Base-by-base conservation (phyloP, 2,888 invertebrate species). In the Scaptomyza cyrtandrae region DNA sequence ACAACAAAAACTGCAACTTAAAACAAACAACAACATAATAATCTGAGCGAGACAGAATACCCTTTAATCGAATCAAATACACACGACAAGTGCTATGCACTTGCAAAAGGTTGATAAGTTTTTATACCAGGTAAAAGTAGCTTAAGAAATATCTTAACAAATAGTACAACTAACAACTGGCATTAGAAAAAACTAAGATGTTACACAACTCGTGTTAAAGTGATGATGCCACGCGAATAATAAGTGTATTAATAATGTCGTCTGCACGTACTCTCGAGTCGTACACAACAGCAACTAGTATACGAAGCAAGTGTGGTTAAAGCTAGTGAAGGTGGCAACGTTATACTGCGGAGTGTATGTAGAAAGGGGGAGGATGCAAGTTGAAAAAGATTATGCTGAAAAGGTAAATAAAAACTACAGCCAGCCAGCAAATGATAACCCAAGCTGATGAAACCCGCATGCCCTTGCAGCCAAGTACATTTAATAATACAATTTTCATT, bases 381-480 rank as follows among this genome's bases (percentile, higher is more conserved):
- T 29, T 33, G 69, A 58, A 65, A 39, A 62, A 79, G 77, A 84
- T 88, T 81, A 71, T 74, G 68, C 55, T 72, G 87, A 75, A 74
- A 85, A 85, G 77, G 77, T 87, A 77, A 78, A 88, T 80, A 63
- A 61, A 74, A 74, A 69, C 45, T 59, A 55, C 6, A 16, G 41
- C 10, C 16, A 50, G 53, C 60, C 31, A 55, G 73, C 57, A 72
- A 73, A 73, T 72, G 72, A 76, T 72, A 65, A 76, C 39, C 72
- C 59, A 45, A 57, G 41, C 56, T 71, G 76, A 76, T 66, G 79
- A 55, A 70, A 49, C 53, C 33, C 48, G n/a, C 27, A 71, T 71
- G 57, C 78, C 46, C 80, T 83, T 10, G 33, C 33, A 71, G 43
- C 57, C 39, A 33, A 63, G 37, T 64, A 13, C 63, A 37, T 59